Evolutionary conservation across 2,888 invertebrate genomes (phyloP), one percentile per base, ranked within the genome.

Genomic region (Drosophila nr. perissopoda): DNA sequence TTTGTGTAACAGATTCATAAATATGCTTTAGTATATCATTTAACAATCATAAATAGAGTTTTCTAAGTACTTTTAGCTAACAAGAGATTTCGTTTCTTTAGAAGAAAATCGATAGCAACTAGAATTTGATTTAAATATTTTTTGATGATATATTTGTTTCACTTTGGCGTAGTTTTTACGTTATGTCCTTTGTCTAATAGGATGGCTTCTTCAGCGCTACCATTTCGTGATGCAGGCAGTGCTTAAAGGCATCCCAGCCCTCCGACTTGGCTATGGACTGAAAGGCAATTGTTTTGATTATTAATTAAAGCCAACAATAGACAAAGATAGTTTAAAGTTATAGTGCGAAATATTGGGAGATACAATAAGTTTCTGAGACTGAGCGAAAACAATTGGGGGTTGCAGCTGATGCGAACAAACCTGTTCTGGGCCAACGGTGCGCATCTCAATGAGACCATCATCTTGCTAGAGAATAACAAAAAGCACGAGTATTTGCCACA

Each of bases 231-330:
- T 97, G 97, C 56, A 99, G 95, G 92, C 98, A 98, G 25, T 95
- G 94, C 92, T 97, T 98, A 94, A 98, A 98, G 8, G 97, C 97
- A 80, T 98, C 97, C 98, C 98, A 98, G 34, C 97, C 97, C 94
- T 98, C 97, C 86, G 96, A 96, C 93, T 97, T 97, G 42, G 96
- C 95, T 89, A 96, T 96, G 0, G 97, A 96, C 98, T 98, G 95
- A 67, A 84, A 84, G 36, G 58, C 53, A 76, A 86, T 61, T 56
- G 13, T 59, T 46, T 53, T 13, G 8, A 7, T 25, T 36, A 75
- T 76, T 78, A 88, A 59, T 56, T 64, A n/a, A 46, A 8, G 6
- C 1, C 8, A 51, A 21, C 7, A 16, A 21, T 8, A 10, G 10
- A 29, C 13, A 56, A 65, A 54, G 10, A 67, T 25, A 46, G 33